phyloP scores from a whole-genome alignment of 2,797 vertebrate genomes.

The Sparidentex hasta region DNA sequence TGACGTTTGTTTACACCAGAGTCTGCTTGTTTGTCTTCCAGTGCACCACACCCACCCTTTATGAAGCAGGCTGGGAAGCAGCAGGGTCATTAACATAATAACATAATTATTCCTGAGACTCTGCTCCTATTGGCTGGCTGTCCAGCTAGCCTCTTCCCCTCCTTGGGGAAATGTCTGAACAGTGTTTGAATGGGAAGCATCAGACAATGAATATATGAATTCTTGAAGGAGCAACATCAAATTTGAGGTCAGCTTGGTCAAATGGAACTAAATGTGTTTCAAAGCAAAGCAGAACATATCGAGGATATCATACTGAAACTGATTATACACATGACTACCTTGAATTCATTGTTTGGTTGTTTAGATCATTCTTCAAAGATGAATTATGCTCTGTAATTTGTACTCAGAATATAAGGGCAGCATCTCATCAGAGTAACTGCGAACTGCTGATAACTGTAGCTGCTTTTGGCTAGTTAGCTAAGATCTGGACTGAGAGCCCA shows the following conservation, averaged over 20 bases:
- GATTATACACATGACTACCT: neutral
- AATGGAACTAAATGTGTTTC: neutral
- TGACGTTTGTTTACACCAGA: conserved; percentile 2
- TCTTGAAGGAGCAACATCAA: neutral
- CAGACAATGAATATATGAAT: neutral
- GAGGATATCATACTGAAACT: neutral
- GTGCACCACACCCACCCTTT: conserved; percentile 40
- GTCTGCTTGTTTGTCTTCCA: conserved; percentile 21
- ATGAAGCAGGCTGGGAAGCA: conserved; percentile 31
- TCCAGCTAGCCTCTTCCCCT: neutral
- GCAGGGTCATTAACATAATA: conserved; percentile 46
- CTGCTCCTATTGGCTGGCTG: neutral
- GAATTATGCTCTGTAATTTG: too few species aligned
- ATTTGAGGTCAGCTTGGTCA: neutral
- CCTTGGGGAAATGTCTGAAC: neutral
- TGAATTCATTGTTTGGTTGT: neutral
- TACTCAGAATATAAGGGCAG: too few species aligned
- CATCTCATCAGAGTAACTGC: too few species aligned
- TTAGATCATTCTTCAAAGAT: neutral
- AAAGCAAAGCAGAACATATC: neutral
- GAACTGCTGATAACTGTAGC: too few species aligned
- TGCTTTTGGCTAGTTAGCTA: too few species aligned
- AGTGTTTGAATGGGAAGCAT: neutral
- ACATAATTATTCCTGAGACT: conserved; percentile 18
- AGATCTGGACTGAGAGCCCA: too few species aligned